Evolutionary conservation across 2,888 invertebrate genomes (phyloP).

Genomic region (Acronicta alni): DNA sequence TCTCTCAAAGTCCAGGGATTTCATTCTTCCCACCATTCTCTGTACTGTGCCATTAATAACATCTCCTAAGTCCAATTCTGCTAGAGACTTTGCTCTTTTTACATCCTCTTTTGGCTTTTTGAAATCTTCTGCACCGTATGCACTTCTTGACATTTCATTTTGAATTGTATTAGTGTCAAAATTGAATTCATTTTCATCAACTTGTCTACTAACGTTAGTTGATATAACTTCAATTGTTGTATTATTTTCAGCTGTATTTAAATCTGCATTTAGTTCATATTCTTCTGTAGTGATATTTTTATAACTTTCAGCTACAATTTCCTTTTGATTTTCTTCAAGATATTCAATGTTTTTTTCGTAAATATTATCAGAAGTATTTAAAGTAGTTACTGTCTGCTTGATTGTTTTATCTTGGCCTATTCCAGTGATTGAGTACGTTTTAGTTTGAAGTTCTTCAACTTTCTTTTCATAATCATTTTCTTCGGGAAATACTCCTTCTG

Average conservation of each 20-base stretch:
- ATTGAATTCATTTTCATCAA: constrained; percentile 27
- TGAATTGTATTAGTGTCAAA: background rate
- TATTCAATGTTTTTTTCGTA: constrained; percentile 11
- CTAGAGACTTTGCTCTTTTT: constrained; percentile 66
- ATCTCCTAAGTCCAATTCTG: constrained; percentile 72
- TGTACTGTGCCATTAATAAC: constrained; percentile 72
- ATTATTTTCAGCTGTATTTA: constrained; percentile 10
- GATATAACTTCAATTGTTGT: background rate
- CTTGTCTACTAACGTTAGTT: background rate
- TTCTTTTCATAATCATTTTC: constrained; percentile 15
- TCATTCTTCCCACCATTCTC: constrained; percentile 71
- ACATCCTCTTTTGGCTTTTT: constrained; percentile 52
- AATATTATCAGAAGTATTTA: background rate
- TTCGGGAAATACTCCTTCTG: background rate
- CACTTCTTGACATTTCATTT: constrained; percentile 26
- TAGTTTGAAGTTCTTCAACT: constrained; percentile 16
- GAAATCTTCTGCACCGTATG: constrained; percentile 22
- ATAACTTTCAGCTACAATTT: background rate
- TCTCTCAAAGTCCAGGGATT: constrained; percentile 65
- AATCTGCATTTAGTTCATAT: constrained; percentile 2
- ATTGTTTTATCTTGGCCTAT: background rate
- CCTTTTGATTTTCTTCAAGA: constrained; percentile 8
- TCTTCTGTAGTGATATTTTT: constrained; percentile 2
- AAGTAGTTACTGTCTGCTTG: constrained; percentile 7
- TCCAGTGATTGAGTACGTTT: constrained; percentile 14